phyloP scores from a whole-genome alignment of 92 coral and sea anemone species.

The Pocillopora meandrina region DNA sequence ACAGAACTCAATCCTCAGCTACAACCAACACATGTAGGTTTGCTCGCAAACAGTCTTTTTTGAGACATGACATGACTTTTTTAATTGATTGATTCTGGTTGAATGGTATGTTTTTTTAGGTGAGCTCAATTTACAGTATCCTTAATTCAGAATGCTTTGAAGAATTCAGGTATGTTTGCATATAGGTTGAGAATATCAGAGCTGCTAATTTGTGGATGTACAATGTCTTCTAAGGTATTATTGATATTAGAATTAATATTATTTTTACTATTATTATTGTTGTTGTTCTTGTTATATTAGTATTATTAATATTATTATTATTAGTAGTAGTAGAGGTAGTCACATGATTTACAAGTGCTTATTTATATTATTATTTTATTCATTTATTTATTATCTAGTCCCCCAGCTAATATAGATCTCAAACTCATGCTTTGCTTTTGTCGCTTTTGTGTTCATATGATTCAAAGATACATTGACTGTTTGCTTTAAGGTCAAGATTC shows the following conservation, averaged over 20 bases:
- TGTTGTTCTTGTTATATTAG: too few species aligned
- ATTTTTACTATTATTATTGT: too few species aligned
- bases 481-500: slow-evolving; percentile 3
- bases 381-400: too few species aligned
- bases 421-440: too few species aligned
- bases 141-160: slow-evolving; percentile 71
- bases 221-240: not conserved
- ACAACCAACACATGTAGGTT: too few species aligned
- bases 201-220: not conserved
- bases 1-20: slow-evolving; percentile 40
- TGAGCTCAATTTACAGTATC: slow-evolving; percentile 61
- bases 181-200: not conserved
- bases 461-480: slow-evolving; percentile 2
- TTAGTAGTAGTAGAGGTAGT: too few species aligned
- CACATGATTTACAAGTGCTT: too few species aligned
- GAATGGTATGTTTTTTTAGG: slow-evolving; percentile 52
- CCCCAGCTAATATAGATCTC: too few species aligned
- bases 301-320: too few species aligned
- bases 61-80: not conserved
- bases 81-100: too few species aligned
- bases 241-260: too few species aligned
- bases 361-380: too few species aligned
- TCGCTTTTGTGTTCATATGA: not conserved
- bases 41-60: not conserved
- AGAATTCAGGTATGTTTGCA: slow-evolving; percentile 53